Conservation (phyloP, 2,797 vertebrate species). For the Lateolabrax maculatus region DNA sequence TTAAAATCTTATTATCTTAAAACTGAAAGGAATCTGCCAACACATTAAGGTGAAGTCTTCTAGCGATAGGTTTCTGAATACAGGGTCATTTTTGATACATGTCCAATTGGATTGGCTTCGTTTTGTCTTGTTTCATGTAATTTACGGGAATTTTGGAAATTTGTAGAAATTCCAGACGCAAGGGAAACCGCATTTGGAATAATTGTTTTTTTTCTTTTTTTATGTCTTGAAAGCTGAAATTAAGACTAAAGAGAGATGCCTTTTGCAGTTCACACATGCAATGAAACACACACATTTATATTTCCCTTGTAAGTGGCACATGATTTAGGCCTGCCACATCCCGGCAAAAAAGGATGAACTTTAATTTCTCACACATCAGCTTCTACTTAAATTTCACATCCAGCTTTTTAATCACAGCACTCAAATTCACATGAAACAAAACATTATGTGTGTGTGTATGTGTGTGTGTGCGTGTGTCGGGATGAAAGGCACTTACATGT, state of each 20-base stretch:
- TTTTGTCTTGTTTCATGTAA: conserved; percentile 33
- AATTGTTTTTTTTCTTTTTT: conserved; percentile 21
- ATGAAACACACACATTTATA: conserved; percentile 38
- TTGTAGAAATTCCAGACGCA: not conserved
- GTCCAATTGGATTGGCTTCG: not conserved
- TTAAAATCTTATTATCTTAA: not conserved
- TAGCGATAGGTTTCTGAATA: conserved; percentile 2
- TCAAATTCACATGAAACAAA: conserved; percentile 76
- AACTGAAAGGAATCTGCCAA: not conserved
- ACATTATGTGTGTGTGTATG: conserved; percentile 35
- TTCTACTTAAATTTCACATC: conserved; percentile 74
- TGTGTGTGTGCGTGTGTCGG: conserved; percentile 20
- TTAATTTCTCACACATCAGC: conserved; percentile 60
- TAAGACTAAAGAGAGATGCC: conserved; percentile 23
- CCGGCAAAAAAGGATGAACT: conserved; percentile 36
- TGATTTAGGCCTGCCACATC: conserved; percentile 48
- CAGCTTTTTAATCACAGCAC: conserved; percentile 72
- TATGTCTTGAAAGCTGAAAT: conserved; percentile 44
- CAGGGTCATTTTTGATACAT: conserved; percentile 9
- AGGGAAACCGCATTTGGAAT: conserved; percentile 12
- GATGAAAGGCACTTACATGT: conserved; percentile 51
- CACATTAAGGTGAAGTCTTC: not conserved
- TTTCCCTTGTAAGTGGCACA: conserved; percentile 30
- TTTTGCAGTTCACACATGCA: conserved; percentile 34
- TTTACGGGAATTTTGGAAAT: not conserved